A percentile compares a stretch with the other conserved stretches of the same genome.
These are phyloP conservation scores for Amblyraja radiata DNA, from an alignment of 2,797 vertebrate species.

Conservation along the genomic window DNA sequence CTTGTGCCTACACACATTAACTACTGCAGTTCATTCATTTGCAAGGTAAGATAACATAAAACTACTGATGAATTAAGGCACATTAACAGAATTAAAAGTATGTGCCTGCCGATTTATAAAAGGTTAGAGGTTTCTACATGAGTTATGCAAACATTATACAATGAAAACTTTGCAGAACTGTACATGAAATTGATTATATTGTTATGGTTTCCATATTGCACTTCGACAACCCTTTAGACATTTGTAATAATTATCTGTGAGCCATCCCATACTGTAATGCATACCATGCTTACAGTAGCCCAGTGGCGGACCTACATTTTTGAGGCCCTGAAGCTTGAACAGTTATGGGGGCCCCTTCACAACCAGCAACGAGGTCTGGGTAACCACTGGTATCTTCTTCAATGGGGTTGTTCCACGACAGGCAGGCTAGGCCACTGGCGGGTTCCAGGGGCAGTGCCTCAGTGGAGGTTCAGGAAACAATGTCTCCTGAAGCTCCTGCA, in stretches of 20 bases:
- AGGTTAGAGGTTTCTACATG: not conserved
- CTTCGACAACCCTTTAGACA: not conserved
- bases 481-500: too few relatives aligned
- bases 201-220: not conserved
- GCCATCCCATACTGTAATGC: not conserved
- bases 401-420: too few relatives aligned
- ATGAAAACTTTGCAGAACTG: not conserved
- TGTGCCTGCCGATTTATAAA: not conserved
- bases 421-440: too few relatives aligned
- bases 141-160: not conserved
- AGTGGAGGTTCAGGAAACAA: too few relatives aligned
- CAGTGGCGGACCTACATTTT: too few relatives aligned
- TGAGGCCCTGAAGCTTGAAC: too few relatives aligned
- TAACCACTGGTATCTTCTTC: too few relatives aligned
- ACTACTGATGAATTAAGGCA: not conserved
- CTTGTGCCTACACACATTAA: not conserved
- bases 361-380: too few relatives aligned
- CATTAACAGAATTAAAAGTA: not conserved
- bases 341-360: too few relatives aligned
- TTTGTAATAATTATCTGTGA: not conserved
- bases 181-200: not conserved
- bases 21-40: not conserved
- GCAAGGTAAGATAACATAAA: not conserved
- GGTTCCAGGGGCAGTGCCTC: too few relatives aligned
- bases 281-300: not conserved